Evolutionary conservation across 2,113 vertebrate genomes (phyloP), one percentile per base, ranked within the genome.

Genomic region (Nettapus auritus): DNA sequence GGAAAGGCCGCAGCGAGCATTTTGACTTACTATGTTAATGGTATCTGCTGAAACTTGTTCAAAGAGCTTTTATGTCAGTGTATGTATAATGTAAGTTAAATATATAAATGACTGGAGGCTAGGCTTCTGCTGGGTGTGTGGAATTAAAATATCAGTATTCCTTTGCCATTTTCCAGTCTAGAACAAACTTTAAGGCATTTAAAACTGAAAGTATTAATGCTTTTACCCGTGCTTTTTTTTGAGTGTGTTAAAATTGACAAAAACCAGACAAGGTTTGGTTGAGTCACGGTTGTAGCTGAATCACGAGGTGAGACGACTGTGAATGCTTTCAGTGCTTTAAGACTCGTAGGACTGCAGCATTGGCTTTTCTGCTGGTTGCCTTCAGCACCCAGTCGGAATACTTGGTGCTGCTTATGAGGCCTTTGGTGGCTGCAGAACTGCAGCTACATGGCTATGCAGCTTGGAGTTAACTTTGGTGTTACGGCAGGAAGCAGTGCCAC

Each of bases 91-190:
- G 42, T 4, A 28, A n/a, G 1, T 28, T 17, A 83, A 42, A 29
- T 3, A 0, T 4, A 7, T 38, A 46, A 31, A 12, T 42, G 0
- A 25, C 66, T 38, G 29, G 4, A 69, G 25, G 11, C 28, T 88
- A 48, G 15, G 31, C 76, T 85, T 85, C 40, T 88, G 8, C 8
- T 76, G n/a, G 52, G 23, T 15, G 33, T 12, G 3, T 68, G 28
- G 52, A 81, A 71, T 63, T 67, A 77, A 91, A 83, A 36, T 52
- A 50, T 2, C 13, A 13, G 13, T 56, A 68, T 67, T 59, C 26
- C 23, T 71, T 79, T 96, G 21, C 4, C 20, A 9, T 83, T 86
- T 88, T 42, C 10, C 8, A 63, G 25, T 8, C 8, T 26, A 8
- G 64, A 48, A 46, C 2, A 28, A 68, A 53, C 60, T 2, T 3